Evolutionary conservation across 2,888 invertebrate species (phyloP).

Genomic region (Mythimna ferrago): DNA sequence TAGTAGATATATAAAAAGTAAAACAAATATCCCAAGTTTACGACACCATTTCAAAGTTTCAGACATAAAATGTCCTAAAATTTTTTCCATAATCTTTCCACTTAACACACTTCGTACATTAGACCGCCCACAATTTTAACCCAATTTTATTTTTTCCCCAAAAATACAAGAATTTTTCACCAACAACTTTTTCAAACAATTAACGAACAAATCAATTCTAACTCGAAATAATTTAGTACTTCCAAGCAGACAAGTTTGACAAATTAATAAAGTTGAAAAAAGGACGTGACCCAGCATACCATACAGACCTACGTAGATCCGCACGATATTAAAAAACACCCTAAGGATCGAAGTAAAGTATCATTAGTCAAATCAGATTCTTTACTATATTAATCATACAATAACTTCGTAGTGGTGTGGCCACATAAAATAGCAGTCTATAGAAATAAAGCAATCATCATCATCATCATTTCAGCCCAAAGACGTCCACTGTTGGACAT

Average conservation of each 20-base stretch:
- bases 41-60: not conserved
- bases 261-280: constrained; percentile 56
- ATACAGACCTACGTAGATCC: constrained; percentile 3
- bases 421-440: too few species aligned
- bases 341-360: too few species aligned
- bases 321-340: too few species aligned
- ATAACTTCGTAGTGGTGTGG: too few species aligned
- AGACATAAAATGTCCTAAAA: not conserved
- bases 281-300: constrained; percentile 20
- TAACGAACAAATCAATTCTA: constrained; percentile 41
- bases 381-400: too few species aligned
- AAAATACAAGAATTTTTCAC: not conserved
- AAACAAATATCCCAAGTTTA: not conserved
- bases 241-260: constrained; percentile 29
- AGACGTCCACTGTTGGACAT: too few species aligned
- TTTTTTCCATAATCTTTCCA: not conserved
- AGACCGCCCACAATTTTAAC: not conserved
- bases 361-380: too few species aligned
- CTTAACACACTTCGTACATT: not conserved
- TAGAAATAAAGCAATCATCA: too few species aligned
- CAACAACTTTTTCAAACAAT: constrained; percentile 32
- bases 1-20: not conserved
- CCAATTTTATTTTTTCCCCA: not conserved
- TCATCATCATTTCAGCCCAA: too few species aligned
- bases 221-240: constrained; percentile 36